Conservation (phyloP, 2,113 vertebrate species). For the Turdus rufiventris region DNA sequence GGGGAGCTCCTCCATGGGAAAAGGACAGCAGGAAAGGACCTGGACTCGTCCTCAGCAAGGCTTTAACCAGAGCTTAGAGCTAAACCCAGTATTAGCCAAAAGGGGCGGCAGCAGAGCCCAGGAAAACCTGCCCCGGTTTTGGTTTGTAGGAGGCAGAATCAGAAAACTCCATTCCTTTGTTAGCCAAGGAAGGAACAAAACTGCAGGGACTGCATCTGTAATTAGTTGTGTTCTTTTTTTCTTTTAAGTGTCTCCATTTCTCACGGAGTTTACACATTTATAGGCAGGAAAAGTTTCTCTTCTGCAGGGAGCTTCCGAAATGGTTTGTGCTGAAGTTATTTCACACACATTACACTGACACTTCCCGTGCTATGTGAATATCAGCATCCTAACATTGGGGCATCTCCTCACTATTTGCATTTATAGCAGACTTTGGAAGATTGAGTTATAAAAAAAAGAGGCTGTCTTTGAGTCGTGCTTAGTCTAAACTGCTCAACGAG, state of each 20-base stretch:
- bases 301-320: slow-evolving; percentile 51
- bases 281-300: slow-evolving; percentile 46
- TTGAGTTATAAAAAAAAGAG: slow-evolving; percentile 53
- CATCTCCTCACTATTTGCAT: slow-evolving; percentile 44
- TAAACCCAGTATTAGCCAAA: neutral
- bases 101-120: neutral
- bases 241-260: neutral
- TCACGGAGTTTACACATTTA: slow-evolving; percentile 34
- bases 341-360: slow-evolving; percentile 60
- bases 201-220: neutral
- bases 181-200: neutral
- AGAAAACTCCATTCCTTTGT: neutral
- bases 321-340: slow-evolving; percentile 41
- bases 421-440: slow-evolving; percentile 69
- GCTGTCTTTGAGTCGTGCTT: slow-evolving; percentile 48
- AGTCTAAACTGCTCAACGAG: neutral
- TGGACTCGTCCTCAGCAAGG: neutral
- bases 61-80: neutral
- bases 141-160: neutral
- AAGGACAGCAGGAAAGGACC: neutral
- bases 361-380: slow-evolving; percentile 40
- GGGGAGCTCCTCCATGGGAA: neutral
- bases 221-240: neutral
- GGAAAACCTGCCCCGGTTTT: neutral
- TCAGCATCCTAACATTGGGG: slow-evolving; percentile 65